Evolutionary conservation across 2,888 invertebrate genomes (phyloP), one percentile per base, ranked within the genome.

Genomic region (Hoplodrina ambigua): DNA sequence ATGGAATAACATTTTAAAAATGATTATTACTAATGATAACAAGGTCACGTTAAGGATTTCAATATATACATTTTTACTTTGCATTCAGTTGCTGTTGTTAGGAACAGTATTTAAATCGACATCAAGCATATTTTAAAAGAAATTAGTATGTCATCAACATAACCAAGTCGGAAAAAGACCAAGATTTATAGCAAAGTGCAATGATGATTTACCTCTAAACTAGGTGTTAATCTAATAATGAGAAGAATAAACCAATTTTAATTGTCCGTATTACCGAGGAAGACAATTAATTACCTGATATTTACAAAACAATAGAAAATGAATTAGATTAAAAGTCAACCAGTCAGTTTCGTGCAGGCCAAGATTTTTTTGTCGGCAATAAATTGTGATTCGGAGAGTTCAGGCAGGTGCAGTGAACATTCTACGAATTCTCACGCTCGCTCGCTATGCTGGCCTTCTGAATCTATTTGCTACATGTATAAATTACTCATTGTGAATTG

Each of bases 401-500:
- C 75, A 77, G 78, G 78, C 88, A 89, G 88, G 86, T 89, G 87
- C 83, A 81, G 81, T 78, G 75, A 83, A 80, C 80, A 85, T 87
- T 86, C 78, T 86, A 77, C 70, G 82, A 81, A 87, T 91, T 92
- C 92, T 89, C 91, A 91, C 90, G 89, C 83, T 87, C 80, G 76
- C 81, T 78, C 69, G 80, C 84, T 88, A 85, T 87, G 88, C 88
- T 88, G 89, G 90, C 90, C 89, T 91, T 90, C 89, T 86, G 86
- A 84, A 82, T 89, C 85, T 88, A 89, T 89, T 87, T 84, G 85
- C 85, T 86, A 81, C 81, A 84, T 88, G 84, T 88, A 85, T 87
- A 89, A 90, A 90, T 88, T 89, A 87, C 86, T 89, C 85, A 90
- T 91, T 93, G 91, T 90, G 89, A 88, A 90, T 89, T 89, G 91